phyloP scores from a whole-genome alignment of 2,888 invertebrate genomes.

The Euphydryas editha region DNA sequence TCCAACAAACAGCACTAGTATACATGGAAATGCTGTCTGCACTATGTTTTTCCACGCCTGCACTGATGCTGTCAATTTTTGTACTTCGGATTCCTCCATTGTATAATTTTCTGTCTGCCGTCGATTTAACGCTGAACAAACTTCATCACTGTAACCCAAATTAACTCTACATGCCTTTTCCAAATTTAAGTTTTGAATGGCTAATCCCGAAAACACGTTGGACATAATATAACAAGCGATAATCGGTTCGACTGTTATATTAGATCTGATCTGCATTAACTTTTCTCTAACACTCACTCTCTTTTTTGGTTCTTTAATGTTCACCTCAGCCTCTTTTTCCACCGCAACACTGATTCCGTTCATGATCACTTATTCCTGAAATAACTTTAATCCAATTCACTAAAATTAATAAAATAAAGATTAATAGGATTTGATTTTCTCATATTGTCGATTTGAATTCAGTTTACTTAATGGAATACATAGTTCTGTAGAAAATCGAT shows the following conservation, averaged over 20 bases:
- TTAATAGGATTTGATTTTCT: constrained; percentile 54
- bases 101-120: constrained; percentile 89
- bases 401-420: constrained; percentile 20
- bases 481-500: constrained; percentile 13
- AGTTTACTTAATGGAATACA: constrained; percentile 11
- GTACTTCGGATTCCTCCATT: constrained; percentile 85
- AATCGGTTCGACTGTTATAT: constrained; percentile 88
- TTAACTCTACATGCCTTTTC: constrained; percentile 94
- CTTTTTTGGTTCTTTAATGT: constrained; percentile 60
- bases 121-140: constrained; percentile 89
- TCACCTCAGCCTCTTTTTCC: constrained; percentile 64
- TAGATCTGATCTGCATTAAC: constrained; percentile 79
- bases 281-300: constrained; percentile 69
- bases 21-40: constrained; percentile 82
- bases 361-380: constrained; percentile 55
- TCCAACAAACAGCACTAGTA: constrained; percentile 84
- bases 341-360: constrained; percentile 69
- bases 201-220: constrained; percentile 87
- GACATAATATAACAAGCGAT: constrained; percentile 88
- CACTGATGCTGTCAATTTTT: constrained; percentile 83
- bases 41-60: constrained; percentile 83
- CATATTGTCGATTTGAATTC: constrained; percentile 36
- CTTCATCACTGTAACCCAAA: constrained; percentile 87
- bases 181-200: constrained; percentile 92
- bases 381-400: constrained; percentile 43